A percentile compares a stretch with the other conserved stretches of the same genome.
These are phyloP conservation scores for Phodopus roborovskii DNA, from an alignment of 2,113 vertebrate genomes.

Conservation along the genomic window DNA sequence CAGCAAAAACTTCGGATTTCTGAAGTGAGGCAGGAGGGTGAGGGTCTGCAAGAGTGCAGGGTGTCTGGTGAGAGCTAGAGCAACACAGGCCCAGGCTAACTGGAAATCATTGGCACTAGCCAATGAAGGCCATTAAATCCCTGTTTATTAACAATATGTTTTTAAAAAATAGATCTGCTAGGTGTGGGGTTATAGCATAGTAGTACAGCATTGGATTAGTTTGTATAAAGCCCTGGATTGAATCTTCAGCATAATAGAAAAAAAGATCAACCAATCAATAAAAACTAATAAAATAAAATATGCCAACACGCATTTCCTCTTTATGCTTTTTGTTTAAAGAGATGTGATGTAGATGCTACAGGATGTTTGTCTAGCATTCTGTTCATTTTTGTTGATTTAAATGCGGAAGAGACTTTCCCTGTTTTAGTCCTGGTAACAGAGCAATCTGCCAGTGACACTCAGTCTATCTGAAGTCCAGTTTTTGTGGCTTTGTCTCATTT, in stretches of 20 bases:
- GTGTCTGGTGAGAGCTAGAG: neutral
- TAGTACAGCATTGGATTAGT: neutral
- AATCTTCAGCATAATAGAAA: neutral
- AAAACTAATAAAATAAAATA: neutral
- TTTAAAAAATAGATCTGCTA: neutral
- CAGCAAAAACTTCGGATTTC: neutral
- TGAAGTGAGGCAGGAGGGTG: neutral
- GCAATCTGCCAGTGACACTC: neutral
- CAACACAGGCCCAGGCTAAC: neutral
- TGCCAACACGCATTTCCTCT: neutral
- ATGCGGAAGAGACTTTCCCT: neutral
- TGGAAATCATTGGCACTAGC: neutral
- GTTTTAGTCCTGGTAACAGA: neutral
- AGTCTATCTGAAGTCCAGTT: neutral
- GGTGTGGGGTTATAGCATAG: neutral
- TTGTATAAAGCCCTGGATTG: neutral
- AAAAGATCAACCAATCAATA: neutral
- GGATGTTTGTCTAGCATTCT: too few relatives aligned
- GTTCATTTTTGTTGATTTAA: neutral
- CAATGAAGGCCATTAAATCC: neutral
- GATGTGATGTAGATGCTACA: neutral
- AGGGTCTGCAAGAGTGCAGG: neutral
- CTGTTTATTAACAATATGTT: neutral
- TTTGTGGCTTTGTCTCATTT: neutral
- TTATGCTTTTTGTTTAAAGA: neutral